A percentile compares a stretch with the other conserved stretches of the same genome.
phyloP scores from a whole-genome alignment of 2,113 vertebrate genomes.

The Turnix velox region DNA sequence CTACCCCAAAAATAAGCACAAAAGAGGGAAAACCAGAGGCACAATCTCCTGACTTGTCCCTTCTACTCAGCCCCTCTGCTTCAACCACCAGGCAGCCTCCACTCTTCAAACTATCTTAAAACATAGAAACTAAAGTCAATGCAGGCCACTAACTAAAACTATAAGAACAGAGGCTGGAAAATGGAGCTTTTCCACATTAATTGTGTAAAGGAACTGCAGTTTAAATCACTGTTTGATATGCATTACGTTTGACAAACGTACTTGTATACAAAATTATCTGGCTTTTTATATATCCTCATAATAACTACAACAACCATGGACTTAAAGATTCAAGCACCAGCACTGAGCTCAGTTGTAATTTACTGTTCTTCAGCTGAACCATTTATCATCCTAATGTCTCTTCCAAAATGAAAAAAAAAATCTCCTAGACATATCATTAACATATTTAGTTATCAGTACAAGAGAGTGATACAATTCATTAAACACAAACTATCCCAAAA shows the following conservation, averaged over 20 bases:
- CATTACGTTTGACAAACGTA: not conserved
- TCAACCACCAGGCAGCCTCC: not conserved
- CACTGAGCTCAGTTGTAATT: constrained; percentile 20
- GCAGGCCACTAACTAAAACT: not conserved
- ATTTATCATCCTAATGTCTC: constrained; percentile 11
- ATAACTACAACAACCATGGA: not conserved
- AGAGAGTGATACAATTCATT: not conserved
- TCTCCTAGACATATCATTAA: not conserved
- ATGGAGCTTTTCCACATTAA: not conserved
- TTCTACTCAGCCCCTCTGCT: not conserved
- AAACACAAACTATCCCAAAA: not conserved
- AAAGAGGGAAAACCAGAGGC: not conserved
- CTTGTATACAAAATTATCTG: not conserved
- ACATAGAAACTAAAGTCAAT: not conserved
- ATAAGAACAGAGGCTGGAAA: not conserved
- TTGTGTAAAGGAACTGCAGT: not conserved
- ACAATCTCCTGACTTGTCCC: not conserved
- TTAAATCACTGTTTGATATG: not conserved
- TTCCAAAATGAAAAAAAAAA: constrained; percentile 16
- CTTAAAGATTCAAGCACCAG: not conserved
- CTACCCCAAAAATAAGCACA: no score
- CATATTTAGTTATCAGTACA: constrained; percentile 10
- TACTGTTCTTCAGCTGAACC: not conserved
- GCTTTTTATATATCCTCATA: not conserved
- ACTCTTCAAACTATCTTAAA: not conserved